Conservation (phyloP, 2,888 invertebrate species). For the Calameuta idolon region DNA sequence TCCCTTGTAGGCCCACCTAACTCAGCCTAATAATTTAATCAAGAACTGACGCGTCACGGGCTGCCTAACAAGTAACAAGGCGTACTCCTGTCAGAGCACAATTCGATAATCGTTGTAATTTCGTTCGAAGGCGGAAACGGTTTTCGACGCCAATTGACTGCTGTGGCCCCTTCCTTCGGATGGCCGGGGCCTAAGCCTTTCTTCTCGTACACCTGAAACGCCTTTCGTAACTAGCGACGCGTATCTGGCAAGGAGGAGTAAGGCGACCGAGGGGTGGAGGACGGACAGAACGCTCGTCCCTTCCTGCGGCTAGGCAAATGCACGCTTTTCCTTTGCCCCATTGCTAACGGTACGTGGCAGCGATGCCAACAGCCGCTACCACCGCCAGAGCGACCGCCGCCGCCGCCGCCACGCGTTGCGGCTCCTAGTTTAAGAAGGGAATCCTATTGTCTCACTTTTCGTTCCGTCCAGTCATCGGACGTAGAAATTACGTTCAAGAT, state of each 20-base stretch:
- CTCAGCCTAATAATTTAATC: slow-evolving; percentile 43
- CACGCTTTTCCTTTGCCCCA: neutral
- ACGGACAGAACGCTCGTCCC: slow-evolving; percentile 16
- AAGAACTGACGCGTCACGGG: slow-evolving; percentile 40
- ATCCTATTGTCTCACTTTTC: neutral
- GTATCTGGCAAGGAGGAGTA: slow-evolving; percentile 9
- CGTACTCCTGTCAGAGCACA: slow-evolving; percentile 28
- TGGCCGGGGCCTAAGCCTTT: neutral
- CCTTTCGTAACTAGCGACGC: slow-evolving; percentile 6
- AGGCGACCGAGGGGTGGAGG: slow-evolving; percentile 14
- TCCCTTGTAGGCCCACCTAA: slow-evolving; percentile 25
- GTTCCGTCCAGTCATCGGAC: neutral
- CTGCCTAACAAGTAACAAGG: slow-evolving; percentile 35
- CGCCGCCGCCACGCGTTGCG: neutral
- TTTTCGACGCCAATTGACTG: slow-evolving; percentile 13
- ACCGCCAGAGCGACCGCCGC: neutral
- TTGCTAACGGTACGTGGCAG: neutral
- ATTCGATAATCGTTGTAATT: slow-evolving; percentile 30
- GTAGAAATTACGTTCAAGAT: neutral
- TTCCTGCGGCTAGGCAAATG: neutral
- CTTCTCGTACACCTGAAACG: slow-evolving; percentile 5
- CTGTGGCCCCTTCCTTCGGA: neutral
- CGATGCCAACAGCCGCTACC: neutral
- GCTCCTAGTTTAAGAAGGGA: neutral
- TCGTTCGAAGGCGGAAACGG: slow-evolving; percentile 33